A percentile compares a stretch with the other conserved stretches of the same genome.
Conservation (phyloP, 1,140 invertebrate species). For the Nilaparvata lugens region DNA sequence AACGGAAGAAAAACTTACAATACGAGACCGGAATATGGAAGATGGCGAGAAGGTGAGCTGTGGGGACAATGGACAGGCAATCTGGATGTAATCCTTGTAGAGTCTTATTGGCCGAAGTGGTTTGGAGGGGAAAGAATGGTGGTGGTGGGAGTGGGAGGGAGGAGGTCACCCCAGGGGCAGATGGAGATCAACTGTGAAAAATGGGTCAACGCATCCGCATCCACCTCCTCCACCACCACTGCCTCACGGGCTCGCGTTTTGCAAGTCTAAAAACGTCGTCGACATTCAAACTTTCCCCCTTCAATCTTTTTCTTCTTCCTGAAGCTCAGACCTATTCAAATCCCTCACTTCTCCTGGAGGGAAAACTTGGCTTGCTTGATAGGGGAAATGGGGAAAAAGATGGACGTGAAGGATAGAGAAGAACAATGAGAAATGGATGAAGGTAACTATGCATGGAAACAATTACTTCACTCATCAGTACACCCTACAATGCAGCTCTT, state of each 20-base stretch:
- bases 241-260: neutral
- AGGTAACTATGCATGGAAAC: too few relatives aligned
- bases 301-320: too few relatives aligned
- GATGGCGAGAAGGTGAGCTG: neutral
- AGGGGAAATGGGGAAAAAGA: too few relatives aligned
- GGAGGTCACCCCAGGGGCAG: neutral
- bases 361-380: too few relatives aligned
- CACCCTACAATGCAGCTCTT: too few relatives aligned
- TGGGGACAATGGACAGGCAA: conserved; percentile 1
- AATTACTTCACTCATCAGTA: too few relatives aligned
- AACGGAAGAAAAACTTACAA: neutral
- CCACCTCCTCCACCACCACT: too few relatives aligned
- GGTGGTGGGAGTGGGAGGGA: neutral
- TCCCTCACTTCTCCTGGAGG: too few relatives aligned
- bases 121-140: too few relatives aligned
- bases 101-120: neutral
- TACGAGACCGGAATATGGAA: neutral
- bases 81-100: conserved; percentile 3
- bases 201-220: neutral
- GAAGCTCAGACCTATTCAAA: too few relatives aligned
- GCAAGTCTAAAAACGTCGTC: conserved; percentile 1
- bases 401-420: too few relatives aligned
- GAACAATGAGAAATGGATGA: too few relatives aligned
- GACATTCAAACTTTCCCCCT: neutral
- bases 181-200: conserved; percentile 6